A percentile compares a stretch with the other conserved stretches of the same genome.
Evolutionary conservation across 2,888 invertebrate species (phyloP).

Genomic region (Xestia sexstrigata): DNA sequence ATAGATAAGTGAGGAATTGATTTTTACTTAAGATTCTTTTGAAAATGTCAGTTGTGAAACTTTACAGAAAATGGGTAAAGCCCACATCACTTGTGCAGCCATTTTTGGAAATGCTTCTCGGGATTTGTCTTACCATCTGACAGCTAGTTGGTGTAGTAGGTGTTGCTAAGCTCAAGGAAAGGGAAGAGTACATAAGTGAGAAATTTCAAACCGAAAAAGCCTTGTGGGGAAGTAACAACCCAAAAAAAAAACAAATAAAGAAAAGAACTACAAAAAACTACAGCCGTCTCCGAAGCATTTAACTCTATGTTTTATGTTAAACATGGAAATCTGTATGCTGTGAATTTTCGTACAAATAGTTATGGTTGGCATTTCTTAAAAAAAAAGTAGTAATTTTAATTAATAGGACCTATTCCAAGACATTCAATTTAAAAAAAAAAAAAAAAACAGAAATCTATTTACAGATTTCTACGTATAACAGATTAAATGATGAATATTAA

Average conservation of each 20-base stretch:
- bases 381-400: too few relatives aligned
- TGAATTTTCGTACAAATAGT: background rate
- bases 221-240: background rate
- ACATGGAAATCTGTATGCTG: background rate
- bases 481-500: background rate
- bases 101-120: background rate
- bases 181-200: background rate
- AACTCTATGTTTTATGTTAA: background rate
- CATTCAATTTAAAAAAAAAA: background rate
- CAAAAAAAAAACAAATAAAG: background rate
- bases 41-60: background rate
- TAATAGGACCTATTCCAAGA: too few relatives aligned
- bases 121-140: background rate
- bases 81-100: background rate
- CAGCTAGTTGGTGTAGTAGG: too few relatives aligned
- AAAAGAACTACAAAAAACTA: background rate
- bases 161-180: too few relatives aligned
- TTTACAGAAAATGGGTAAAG: background rate
- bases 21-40: background rate
- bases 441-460: slow-evolving; percentile 17
- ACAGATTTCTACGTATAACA: background rate
- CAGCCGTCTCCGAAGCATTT: too few relatives aligned
- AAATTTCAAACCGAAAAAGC: background rate
- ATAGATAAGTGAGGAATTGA: background rate
- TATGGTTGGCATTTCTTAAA: background rate